Evolutionary conservation across 2,888 invertebrate species (phyloP).

Genomic region (Rhagium mordax): DNA sequence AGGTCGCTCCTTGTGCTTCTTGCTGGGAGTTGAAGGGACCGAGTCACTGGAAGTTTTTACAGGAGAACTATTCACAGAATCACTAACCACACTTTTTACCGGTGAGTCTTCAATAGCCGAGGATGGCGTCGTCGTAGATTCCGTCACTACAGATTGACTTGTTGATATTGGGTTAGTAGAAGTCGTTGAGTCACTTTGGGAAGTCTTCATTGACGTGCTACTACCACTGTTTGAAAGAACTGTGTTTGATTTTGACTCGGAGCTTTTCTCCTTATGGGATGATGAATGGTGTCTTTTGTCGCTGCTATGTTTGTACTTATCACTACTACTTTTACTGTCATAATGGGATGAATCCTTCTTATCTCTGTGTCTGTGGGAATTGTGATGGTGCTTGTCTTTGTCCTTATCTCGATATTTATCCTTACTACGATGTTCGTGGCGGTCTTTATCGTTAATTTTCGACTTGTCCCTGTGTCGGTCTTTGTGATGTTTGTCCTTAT

Average conservation of each 20-base stretch:
- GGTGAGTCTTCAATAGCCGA: slow-evolving; percentile 21
- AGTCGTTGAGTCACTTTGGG: slow-evolving; percentile 2
- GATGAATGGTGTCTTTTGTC: slow-evolving; percentile 50
- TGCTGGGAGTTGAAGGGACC: slow-evolving; percentile 34
- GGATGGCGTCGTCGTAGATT: slow-evolving; percentile 29
- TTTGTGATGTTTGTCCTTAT: slow-evolving; percentile 51
- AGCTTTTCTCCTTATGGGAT: slow-evolving; percentile 46
- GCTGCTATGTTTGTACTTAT: slow-evolving; percentile 51
- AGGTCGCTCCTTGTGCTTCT: slow-evolving; percentile 58
- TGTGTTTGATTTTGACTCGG: slow-evolving; percentile 31
- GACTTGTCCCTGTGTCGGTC: slow-evolving; percentile 56
- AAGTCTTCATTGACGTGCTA: slow-evolving; percentile 28
- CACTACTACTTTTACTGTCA: slow-evolving; percentile 49
- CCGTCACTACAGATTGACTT: not conserved
- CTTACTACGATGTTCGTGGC: slow-evolving; percentile 41
- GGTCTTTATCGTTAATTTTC: slow-evolving; percentile 56
- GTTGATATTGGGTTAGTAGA: slow-evolving; percentile 25
- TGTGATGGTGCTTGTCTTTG: slow-evolving; percentile 53
- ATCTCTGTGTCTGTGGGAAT: slow-evolving; percentile 51
- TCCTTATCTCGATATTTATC: slow-evolving; percentile 55
- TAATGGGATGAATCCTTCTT: slow-evolving; percentile 43
- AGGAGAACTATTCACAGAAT: slow-evolving; percentile 40
- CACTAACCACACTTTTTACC: slow-evolving; percentile 22
- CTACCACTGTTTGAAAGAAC: slow-evolving; percentile 34
- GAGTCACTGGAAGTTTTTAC: slow-evolving; percentile 48